Evolutionary conservation across 2,888 invertebrate species (phyloP).

Genomic region (Euplagia quadripunctaria): DNA sequence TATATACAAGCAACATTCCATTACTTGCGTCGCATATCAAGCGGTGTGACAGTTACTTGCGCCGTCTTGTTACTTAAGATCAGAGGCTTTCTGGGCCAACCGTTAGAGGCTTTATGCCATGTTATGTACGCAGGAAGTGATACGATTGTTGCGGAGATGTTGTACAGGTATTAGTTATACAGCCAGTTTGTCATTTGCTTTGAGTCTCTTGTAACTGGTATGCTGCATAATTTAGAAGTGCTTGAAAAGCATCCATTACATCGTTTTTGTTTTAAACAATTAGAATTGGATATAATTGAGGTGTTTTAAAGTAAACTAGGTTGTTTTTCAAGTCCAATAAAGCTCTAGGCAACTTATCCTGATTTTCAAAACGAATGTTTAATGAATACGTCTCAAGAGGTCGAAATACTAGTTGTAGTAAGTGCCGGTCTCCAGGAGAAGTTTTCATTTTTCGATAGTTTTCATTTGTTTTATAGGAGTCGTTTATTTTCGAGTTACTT

Average conservation of each 20-base stretch:
- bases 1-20: constrained; percentile 18
- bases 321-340: too few relatives aligned
- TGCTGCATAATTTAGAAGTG: neutral
- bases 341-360: too few relatives aligned
- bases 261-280: neutral
- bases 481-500: too few relatives aligned
- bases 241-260: neutral
- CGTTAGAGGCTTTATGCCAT: constrained; percentile 53
- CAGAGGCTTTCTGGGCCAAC: constrained; percentile 58
- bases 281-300: neutral
- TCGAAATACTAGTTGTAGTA: too few relatives aligned
- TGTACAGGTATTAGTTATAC: constrained; percentile 7
- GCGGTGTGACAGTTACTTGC: constrained; percentile 50
- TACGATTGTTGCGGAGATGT: constrained; percentile 15
- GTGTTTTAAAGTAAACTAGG: neutral
- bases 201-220: neutral
- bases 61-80: constrained; percentile 49
- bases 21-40: constrained; percentile 37
- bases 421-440: too few relatives aligned
- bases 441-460: too few relatives aligned
- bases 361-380: too few relatives aligned
- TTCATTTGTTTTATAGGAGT: too few relatives aligned
- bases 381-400: too few relatives aligned
- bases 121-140: constrained; percentile 20
- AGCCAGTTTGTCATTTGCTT: neutral